A percentile compares a stretch with the other conserved stretches of the same genome.
These are phyloP conservation scores for Philereme transversata DNA, from an alignment of 2,888 invertebrate genomes.

Conservation along the genomic window DNA sequence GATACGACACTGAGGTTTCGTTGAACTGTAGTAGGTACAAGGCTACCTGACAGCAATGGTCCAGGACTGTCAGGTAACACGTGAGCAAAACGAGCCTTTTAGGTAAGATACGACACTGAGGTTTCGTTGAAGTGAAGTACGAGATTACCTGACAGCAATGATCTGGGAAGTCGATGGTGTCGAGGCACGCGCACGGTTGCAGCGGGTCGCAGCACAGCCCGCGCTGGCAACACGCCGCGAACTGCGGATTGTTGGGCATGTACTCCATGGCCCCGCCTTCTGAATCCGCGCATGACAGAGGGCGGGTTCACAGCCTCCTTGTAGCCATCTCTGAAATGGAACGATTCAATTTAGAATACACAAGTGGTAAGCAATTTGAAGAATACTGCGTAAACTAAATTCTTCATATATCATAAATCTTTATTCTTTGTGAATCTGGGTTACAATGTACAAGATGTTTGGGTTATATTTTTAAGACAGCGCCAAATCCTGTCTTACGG, in stretches of 20 bases:
- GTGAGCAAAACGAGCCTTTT: too few relatives aligned
- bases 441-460: too few relatives aligned
- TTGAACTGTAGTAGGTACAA: not conserved
- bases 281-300: conserved; percentile 64
- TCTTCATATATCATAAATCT: too few relatives aligned
- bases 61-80: not conserved
- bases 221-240: conserved; percentile 73
- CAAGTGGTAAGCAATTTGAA: too few relatives aligned
- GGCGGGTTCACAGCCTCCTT: conserved; percentile 53
- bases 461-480: too few relatives aligned
- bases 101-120: too few relatives aligned
- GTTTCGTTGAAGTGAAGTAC: not conserved
- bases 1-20: too few relatives aligned
- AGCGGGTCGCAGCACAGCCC: conserved; percentile 73
- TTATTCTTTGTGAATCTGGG: too few relatives aligned
- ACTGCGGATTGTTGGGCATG: conserved; percentile 88
- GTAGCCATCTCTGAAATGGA: conserved; percentile 60
- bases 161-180: conserved; percentile 66
- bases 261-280: conserved; percentile 83
- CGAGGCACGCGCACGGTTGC: conserved; percentile 73
- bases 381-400: too few relatives aligned
- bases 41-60: conserved; percentile 53
- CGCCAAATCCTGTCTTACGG: too few relatives aligned
- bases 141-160: conserved; percentile 64
- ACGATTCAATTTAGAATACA: not conserved